Conservation (phyloP, 1,140 invertebrate species). For the Bombus ignitus region DNA sequence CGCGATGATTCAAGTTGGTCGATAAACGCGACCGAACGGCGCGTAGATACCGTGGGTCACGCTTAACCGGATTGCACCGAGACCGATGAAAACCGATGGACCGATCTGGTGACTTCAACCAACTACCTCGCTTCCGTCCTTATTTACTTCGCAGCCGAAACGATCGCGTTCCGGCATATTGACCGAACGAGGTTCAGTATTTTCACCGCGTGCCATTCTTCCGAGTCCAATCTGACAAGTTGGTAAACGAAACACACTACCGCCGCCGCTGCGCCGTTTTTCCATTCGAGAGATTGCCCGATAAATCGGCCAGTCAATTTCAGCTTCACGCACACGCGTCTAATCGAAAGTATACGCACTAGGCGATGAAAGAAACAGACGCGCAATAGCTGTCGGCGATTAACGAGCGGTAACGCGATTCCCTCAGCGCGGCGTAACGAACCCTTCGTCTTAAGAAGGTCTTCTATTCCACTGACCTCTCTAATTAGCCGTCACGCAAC, state of each 20-base stretch:
- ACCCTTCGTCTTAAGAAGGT: constrained; percentile 12
- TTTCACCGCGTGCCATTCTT: too few species aligned
- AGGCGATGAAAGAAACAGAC: neutral
- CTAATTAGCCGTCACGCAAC: constrained; percentile 62
- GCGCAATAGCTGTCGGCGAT: constrained; percentile 16
- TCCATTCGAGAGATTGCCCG: neutral
- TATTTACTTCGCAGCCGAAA: too few species aligned
- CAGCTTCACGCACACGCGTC: neutral
- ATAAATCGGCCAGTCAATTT: neutral
- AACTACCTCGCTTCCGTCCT: too few species aligned
- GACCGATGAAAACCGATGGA: too few species aligned
- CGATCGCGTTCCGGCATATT: too few species aligned
- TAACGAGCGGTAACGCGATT: constrained; percentile 50
- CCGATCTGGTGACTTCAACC: too few species aligned
- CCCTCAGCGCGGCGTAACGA: neutral
- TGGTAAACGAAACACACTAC: too few species aligned
- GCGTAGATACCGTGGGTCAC: neutral
- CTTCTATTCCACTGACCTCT: constrained; percentile 55
- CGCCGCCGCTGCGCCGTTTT: neutral
- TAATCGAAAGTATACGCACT: neutral
- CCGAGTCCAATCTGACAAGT: too few species aligned
- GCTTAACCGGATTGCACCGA: constrained; percentile 8
- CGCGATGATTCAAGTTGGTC: neutral
- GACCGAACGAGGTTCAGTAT: too few species aligned
- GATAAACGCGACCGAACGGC: neutral